Evolutionary conservation across 1,140 invertebrate genomes (phyloP), one percentile per base, ranked within the genome.

Genomic region (Cyclargus thomasi): DNA sequence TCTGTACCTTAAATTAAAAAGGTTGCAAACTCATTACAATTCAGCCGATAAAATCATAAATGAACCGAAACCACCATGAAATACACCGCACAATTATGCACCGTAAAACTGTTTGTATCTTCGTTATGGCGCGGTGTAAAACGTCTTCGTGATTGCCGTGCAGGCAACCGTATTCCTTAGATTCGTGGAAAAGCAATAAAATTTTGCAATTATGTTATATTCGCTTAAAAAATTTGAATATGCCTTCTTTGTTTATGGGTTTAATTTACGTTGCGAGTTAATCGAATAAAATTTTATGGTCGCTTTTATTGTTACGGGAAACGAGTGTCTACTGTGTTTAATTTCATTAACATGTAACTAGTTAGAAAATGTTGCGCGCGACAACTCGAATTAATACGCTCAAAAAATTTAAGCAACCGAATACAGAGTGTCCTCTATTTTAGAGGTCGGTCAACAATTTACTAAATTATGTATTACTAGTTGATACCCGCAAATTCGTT

Each of bases 51-150:
- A 22, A 6, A 59, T 59, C 18, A 21, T 22, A 74, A 76, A 74
- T 59, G 18, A 20, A 72, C 70, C 36, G 53, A 67, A 62, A 67
- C 73, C 84, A 78, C 86, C 90, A 90, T 90, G 90, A 87, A 21
- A 18, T 59, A 59, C 21, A 59, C 55, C 55, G 18, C 55, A 84
- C 85, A 90, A 91, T 91, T 91, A 91, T 70, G 77, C 84, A 90
- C 83, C 88, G 88, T 91, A 91, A 91, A 90, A 90, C 87, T 81
- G 81, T 82, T 78, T 82, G 79, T 81, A 82, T 81, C 71, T 72
- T 67, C 70, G 77, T 86, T 79, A 88, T 88, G 74, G 76, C 77
- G 62, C 63, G 81, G 71, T 79, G 81, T 89, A 89, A 87, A 86
- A 79, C 66, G 14, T 53, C 53, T 65, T 79, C 81, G 85, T 80